phyloP scores from a whole-genome alignment of 2,113 vertebrate species.

The Apeltes quadracus region DNA sequence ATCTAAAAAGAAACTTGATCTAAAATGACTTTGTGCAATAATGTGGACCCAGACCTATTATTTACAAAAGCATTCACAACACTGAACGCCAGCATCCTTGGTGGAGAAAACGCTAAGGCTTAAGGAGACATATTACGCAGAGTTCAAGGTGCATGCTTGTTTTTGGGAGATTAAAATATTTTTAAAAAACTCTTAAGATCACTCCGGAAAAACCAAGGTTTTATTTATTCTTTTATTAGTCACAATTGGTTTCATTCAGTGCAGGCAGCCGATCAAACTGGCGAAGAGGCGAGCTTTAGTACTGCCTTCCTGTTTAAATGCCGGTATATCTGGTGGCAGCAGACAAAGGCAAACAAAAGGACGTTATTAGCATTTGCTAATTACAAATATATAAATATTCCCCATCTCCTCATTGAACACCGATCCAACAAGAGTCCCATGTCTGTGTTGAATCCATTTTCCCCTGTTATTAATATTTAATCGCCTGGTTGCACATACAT shows the following conservation, averaged over 20 bases:
- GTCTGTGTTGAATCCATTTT: neutral
- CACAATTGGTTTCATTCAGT: no score
- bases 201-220: neutral
- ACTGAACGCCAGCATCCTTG: conserved; percentile 14
- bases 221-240: no score
- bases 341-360: neutral
- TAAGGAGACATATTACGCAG: neutral
- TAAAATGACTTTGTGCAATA: conserved; percentile 23
- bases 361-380: neutral
- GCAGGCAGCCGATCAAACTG: neutral
- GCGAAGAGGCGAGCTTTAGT: neutral
- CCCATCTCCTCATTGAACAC: neutral
- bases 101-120: conserved; percentile 13
- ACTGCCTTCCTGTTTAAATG: neutral
- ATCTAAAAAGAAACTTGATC: neutral
- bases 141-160: neutral
- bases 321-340: neutral
- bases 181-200: neutral
- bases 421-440: neutral
- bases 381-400: neutral
- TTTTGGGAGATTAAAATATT: no score
- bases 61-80: conserved; percentile 20
- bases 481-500: neutral
- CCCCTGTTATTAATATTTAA: neutral
- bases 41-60: conserved; percentile 33